Evolutionary conservation across 2,797 vertebrate species (phyloP).

Genomic region (Mustela erminea): DNA sequence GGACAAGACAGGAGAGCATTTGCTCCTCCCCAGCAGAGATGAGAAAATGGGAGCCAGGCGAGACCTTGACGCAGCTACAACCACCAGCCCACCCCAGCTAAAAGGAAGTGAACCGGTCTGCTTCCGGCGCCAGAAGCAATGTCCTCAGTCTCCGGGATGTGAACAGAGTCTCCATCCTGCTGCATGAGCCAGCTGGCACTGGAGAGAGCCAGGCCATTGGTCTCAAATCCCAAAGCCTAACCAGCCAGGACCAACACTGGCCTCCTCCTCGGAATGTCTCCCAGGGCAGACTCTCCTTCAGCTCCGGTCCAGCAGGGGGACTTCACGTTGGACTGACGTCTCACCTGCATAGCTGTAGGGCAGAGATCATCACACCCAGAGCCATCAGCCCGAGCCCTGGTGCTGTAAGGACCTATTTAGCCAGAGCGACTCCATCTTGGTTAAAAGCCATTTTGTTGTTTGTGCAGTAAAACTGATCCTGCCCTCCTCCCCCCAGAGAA

Average conservation of each 20-base stretch:
- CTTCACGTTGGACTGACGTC: not conserved
- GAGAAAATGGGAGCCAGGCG: not conserved
- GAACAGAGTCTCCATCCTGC: not conserved
- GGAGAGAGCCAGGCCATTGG: not conserved
- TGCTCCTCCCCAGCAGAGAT: not conserved
- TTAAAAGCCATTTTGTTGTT: too few species aligned
- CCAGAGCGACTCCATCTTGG: too few species aligned
- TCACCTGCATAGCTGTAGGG: not conserved
- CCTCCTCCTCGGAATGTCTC: not conserved
- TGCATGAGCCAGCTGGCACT: not conserved
- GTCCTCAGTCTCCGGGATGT: not conserved
- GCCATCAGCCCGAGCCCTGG: not conserved
- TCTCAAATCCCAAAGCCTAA: not conserved
- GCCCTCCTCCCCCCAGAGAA: too few species aligned
- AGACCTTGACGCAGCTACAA: not conserved
- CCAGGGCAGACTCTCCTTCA: not conserved
- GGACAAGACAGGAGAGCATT: not conserved
- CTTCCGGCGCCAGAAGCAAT: not conserved
- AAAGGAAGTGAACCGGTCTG: not conserved
- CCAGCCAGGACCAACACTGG: not conserved
- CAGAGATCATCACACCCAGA: not conserved
- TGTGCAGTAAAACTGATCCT: too few species aligned
- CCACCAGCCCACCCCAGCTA: not conserved
- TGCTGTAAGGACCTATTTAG: too few species aligned
- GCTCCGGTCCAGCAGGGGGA: not conserved